A percentile compares a stretch with the other conserved stretches of the same genome.
These are phyloP conservation scores for Furnarius figulus DNA, from an alignment of 2,113 vertebrate genomes.

Conservation along the genomic window DNA sequence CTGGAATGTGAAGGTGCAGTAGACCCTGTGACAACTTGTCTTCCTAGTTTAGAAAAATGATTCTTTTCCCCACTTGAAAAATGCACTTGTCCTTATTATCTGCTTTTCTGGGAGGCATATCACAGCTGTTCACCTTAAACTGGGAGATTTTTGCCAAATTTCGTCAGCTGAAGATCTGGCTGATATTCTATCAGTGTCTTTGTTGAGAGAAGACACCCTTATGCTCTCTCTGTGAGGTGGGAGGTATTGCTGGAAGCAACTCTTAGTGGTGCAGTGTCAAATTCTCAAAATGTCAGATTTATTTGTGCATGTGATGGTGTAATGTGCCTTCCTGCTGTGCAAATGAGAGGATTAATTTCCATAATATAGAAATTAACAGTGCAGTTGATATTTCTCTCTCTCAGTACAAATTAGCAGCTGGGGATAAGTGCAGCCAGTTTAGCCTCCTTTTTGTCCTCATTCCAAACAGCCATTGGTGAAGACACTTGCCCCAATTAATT, in stretches of 20 bases:
- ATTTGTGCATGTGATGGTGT: constrained; percentile 13
- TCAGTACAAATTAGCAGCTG: neutral
- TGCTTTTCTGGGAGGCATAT: neutral
- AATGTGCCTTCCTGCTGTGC: constrained; percentile 20
- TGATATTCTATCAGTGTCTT: neutral
- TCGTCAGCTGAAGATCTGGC: neutral
- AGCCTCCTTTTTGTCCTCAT: neutral
- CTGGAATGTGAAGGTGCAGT: neutral
- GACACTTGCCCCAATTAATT: neutral
- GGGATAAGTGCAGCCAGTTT: neutral
- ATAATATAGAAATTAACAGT: constrained; percentile 34
- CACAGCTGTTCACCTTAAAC: neutral
- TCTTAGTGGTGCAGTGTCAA: neutral
- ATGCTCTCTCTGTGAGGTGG: neutral
- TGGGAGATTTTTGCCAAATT: neutral
- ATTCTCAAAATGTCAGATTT: constrained; percentile 20
- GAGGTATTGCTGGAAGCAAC: neutral
- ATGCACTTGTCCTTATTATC: neutral
- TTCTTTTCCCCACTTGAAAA: neutral
- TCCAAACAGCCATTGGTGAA: neutral
- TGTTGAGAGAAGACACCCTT: neutral
- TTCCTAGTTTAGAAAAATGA: neutral
- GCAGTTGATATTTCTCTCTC: neutral
- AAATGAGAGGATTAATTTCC: constrained; percentile 49
- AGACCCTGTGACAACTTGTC: neutral